phyloP scores from a whole-genome alignment of 2,113 vertebrate genomes.

The Aplodontia rufa region DNA sequence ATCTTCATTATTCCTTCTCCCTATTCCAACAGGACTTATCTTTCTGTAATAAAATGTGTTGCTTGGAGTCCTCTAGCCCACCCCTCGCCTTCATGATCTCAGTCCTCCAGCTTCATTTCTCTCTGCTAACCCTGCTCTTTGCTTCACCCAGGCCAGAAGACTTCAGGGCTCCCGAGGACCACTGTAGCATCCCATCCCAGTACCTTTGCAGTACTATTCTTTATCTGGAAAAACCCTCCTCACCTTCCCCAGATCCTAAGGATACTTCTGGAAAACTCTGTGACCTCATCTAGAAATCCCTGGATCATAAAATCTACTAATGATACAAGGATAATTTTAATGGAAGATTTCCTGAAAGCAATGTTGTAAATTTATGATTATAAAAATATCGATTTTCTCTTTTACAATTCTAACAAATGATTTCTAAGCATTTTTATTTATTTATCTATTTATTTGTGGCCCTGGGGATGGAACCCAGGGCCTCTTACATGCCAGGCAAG shows the following conservation, averaged over 20 bases:
- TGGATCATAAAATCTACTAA: not conserved
- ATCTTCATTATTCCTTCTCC: not conserved
- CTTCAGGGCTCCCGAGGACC: not conserved
- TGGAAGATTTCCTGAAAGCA: not conserved
- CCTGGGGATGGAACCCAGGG: not conserved
- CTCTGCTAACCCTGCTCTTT: not conserved
- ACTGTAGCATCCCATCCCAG: not conserved
- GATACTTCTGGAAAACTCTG: not conserved
- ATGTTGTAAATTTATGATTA: not conserved
- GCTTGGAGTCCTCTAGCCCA: not conserved
- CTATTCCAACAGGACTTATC: not conserved
- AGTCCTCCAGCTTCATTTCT: not conserved
- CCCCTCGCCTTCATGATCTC: not conserved
- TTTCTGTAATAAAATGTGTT: not conserved
- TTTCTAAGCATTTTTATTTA: not conserved
- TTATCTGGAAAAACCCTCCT: not conserved
- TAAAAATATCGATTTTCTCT: not conserved
- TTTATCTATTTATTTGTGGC: not conserved
- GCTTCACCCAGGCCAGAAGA: not conserved
- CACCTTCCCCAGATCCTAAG: not conserved
- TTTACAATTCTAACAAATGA: not conserved
- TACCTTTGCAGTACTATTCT: not conserved
- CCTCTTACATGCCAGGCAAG: not conserved
- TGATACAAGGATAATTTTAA: slow-evolving; percentile 31
- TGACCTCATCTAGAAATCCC: not conserved